Base-by-base conservation (phyloP, 2,113 vertebrate genomes). In the Apteryx owenii region DNA sequence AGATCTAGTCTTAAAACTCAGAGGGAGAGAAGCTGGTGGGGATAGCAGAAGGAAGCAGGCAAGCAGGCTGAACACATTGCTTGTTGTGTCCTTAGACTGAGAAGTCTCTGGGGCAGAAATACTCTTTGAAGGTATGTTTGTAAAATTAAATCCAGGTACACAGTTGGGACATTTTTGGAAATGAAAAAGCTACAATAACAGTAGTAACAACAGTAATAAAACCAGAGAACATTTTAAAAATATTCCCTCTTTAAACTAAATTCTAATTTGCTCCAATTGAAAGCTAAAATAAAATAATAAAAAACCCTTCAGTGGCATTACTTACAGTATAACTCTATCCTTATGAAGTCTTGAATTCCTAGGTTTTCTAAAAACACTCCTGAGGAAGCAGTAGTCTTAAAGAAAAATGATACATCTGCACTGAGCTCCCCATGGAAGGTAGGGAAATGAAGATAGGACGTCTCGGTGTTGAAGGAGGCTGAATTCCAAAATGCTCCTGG, bases 281-380 rank as follows among this genome's bases (percentile, higher is more conserved):
- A 89, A 71, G 2, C 23, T n/a, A 23, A 25, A 71, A 72, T 21
- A 70, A 70, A 89, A 16, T 7, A 65, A 38, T 1, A 66, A 44
- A 48, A 18, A 2, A 46, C 42, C 12, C 1, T 18, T 50, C 25
- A 70, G 7, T 51, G 6, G 12, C 28, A 3, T 54, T 51, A 99
- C 99, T 99, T 98, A 99, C 99, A 99, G 90, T 98, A 97, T 62
- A 99, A 98, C 71, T 99, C 99, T 85, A 99, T 99, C 64, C 99
- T 98, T 88, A 99, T 99, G 96, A 99, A 99, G 90, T 99, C 99
- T 50, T 99, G 99, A 95, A 99, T 99, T 90, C 99, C 99, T 71
- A 99, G 97, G 94, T 99, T 99, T 97, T 99, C 99, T 96, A 99
- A 97, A 98, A 99, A 99, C 12, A 99, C 98, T 50, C 99, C 99